Percentiles rank a stretch among this genome's conserved stretches.
phyloP scores from a whole-genome alignment of 2,888 invertebrate species.

The Cryptus armator region DNA sequence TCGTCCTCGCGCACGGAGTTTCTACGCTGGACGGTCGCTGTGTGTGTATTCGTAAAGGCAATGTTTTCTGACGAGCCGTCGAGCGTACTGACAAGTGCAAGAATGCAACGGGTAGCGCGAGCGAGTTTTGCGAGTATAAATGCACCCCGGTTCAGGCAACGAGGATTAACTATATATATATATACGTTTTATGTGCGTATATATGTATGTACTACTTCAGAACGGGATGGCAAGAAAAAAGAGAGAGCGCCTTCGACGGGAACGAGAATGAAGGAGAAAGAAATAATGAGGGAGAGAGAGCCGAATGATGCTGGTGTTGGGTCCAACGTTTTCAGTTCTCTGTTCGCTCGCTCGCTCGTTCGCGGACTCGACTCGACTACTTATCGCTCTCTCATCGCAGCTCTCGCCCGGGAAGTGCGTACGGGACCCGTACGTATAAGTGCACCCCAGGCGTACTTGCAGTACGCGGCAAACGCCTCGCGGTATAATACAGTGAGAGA shows the following conservation, averaged over 20 bases:
- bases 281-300: conserved; percentile 44
- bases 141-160: conserved; percentile 34
- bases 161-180: background rate
- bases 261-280: conserved; percentile 48
- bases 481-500: conserved; percentile 59
- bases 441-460: conserved; percentile 62
- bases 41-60: background rate
- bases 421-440: conserved; percentile 61
- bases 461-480: conserved; percentile 43
- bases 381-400: conserved; percentile 22
- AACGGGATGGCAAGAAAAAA: conserved; percentile 48
- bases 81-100: conserved; percentile 44
- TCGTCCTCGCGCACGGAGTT: conserved; percentile 31
- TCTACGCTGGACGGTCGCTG: background rate
- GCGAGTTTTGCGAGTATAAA: conserved; percentile 1
- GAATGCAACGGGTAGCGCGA: conserved; percentile 40
- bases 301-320: conserved; percentile 52
- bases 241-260: conserved; percentile 37
- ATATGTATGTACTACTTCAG: conserved; percentile 42
- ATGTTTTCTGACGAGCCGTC: conserved; percentile 24
- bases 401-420: conserved; percentile 62
- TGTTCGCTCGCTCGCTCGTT: conserved; percentile 54
- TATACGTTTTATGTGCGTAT: conserved; percentile 16
- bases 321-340: conserved; percentile 68
- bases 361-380: conserved; percentile 40